A percentile compares a stretch with the other conserved stretches of the same genome.
phyloP scores from a whole-genome alignment of 2,888 invertebrate species.

The Orchesellides sinensis region DNA sequence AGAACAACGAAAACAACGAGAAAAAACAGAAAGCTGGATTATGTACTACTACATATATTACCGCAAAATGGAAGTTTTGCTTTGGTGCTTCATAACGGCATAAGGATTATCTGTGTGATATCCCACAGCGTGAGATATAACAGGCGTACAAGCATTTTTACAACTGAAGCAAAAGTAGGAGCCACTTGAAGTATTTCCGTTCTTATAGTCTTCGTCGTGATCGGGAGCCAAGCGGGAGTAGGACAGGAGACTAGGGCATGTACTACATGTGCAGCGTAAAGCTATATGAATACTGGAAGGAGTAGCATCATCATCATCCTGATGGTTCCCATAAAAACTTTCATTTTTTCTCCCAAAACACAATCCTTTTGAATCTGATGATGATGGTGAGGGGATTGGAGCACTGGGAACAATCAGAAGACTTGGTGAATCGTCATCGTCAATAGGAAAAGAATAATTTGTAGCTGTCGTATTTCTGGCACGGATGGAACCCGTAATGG shows the following conservation, averaged over 20 bases:
- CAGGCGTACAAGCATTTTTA: slow-evolving; percentile 28
- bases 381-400: neutral
- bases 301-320: slow-evolving; percentile 2
- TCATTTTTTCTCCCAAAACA: slow-evolving; percentile 7
- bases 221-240: neutral
- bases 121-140: slow-evolving; percentile 11
- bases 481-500: neutral
- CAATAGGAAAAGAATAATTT: neutral
- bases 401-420: neutral
- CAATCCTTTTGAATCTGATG: neutral
- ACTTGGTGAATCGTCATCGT: neutral
- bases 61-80: neutral
- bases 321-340: slow-evolving; percentile 31
- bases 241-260: neutral
- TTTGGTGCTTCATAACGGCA: slow-evolving; percentile 4
- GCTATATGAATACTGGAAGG: neutral
- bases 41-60: neutral
- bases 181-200: slow-evolving; percentile 9
- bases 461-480: neutral
- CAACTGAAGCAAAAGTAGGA: slow-evolving; percentile 14
- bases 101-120: slow-evolving; percentile 38
- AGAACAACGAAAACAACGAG: neutral
- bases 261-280: neutral
- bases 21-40: neutral
- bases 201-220: neutral